A percentile compares a stretch with the other conserved stretches of the same genome.
Conservation (phyloP, 2,797 vertebrate species). For the Erpetoichthys calabaricus region DNA sequence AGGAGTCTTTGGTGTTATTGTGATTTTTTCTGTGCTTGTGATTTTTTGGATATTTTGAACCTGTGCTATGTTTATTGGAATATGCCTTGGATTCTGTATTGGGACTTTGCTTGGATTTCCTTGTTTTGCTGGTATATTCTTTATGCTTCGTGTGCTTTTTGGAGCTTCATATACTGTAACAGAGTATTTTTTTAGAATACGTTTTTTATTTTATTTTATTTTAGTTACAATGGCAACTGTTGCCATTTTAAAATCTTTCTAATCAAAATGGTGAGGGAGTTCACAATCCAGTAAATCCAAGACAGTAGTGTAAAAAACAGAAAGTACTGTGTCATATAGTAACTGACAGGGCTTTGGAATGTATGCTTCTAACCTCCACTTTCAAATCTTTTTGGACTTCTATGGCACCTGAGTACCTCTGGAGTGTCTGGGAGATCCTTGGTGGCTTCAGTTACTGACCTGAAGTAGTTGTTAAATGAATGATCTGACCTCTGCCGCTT, state of each 20-base stretch:
- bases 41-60: no score
- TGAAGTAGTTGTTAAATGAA: constrained; percentile 1
- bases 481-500: constrained; percentile 1
- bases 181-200: no score
- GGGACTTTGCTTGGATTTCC: no score
- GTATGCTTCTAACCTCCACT: background rate
- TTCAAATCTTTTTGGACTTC: background rate
- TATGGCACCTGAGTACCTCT: constrained; percentile 2
- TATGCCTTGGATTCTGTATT: no score
- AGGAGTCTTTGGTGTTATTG: no score
- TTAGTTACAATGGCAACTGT: background rate
- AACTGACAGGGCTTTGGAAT: background rate
- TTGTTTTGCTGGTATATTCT: no score
- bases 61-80: no score
- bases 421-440: background rate
- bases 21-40: no score
- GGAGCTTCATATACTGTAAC: no score
- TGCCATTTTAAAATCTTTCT: constrained; percentile 3
- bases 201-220: no score
- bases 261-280: background rate
- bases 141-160: no score
- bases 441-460: background rate
- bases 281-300: constrained; percentile 5
- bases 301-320: background rate
- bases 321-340: background rate